Conservation (phyloP, 2,888 invertebrate species). For the Rhopalosiphum nymphaeae region DNA sequence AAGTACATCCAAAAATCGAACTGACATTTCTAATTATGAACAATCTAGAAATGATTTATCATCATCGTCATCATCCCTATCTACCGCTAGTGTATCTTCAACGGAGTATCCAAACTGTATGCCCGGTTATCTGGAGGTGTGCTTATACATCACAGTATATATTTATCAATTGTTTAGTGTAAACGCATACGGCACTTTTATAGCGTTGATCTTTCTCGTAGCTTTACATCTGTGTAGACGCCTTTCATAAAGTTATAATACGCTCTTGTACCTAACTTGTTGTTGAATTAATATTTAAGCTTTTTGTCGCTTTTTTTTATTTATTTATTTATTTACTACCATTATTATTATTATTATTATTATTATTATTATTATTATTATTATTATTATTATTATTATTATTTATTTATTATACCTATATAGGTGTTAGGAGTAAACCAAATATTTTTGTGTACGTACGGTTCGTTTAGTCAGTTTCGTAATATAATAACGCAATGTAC, state of each 20-base stretch:
- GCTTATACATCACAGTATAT: slow-evolving; percentile 55
- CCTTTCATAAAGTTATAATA: slow-evolving; percentile 31
- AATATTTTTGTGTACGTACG: slow-evolving; percentile 6
- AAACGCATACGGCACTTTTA: slow-evolving; percentile 51
- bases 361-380: slow-evolving; percentile 41
- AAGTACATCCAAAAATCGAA: not conserved
- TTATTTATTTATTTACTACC: slow-evolving; percentile 7
- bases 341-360: slow-evolving; percentile 24
- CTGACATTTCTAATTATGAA: not conserved
- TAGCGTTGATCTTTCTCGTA: slow-evolving; percentile 56
- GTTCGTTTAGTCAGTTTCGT: slow-evolving; percentile 48
- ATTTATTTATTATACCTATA: slow-evolving; percentile 38
- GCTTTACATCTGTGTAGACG: slow-evolving; percentile 62
- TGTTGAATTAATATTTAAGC: slow-evolving; percentile 55
- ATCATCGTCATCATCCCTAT: not conserved
- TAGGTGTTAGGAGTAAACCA: slow-evolving; percentile 22
- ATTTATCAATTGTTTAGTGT: slow-evolving; percentile 53
- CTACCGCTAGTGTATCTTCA: not conserved
- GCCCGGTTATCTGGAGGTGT: slow-evolving; percentile 57
- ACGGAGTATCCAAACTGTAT: slow-evolving; percentile 2
- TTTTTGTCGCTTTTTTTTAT: slow-evolving; percentile 49
- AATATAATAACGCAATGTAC: slow-evolving; percentile 57
- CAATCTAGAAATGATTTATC: not conserved
- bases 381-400: slow-evolving; percentile 38
- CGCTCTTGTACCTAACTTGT: slow-evolving; percentile 9